A percentile compares a stretch with the other conserved stretches of the same genome.
Evolutionary conservation across 2,113 vertebrate genomes (phyloP).

Genomic region (Ivindomyrus marchei): DNA sequence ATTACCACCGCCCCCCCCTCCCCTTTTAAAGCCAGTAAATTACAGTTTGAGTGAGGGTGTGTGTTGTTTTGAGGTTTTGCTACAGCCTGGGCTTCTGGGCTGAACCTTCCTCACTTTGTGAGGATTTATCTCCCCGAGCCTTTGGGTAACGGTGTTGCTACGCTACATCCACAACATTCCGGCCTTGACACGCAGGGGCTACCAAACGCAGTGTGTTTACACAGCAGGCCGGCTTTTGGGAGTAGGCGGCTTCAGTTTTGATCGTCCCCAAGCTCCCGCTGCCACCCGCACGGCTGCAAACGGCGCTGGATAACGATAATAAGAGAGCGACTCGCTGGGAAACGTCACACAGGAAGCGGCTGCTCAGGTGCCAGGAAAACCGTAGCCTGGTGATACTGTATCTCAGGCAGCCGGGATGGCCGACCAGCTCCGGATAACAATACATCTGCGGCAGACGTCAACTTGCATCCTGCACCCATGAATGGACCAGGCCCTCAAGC

Average conservation of each 20-base stretch:
- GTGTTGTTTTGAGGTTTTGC: constrained; percentile 28
- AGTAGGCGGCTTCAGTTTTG: background rate
- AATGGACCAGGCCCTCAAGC: background rate
- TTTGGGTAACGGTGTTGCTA: constrained; percentile 46
- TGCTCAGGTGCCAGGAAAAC: background rate
- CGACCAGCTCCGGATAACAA: background rate
- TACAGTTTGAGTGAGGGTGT: background rate
- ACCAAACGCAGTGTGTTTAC: constrained; percentile 35
- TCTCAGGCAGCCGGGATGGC: background rate
- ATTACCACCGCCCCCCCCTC: background rate
- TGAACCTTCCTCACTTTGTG: constrained; percentile 45
- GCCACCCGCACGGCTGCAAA: background rate
- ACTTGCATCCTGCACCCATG: background rate
- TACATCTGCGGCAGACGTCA: background rate
- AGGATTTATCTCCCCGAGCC: constrained; percentile 31
- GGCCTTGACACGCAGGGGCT: constrained; percentile 31
- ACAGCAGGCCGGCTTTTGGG: background rate
- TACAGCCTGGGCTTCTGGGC: constrained; percentile 42
- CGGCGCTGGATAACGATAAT: background rate
- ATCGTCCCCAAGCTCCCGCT: background rate
- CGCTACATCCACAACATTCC: constrained; percentile 43
- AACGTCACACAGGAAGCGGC: background rate
- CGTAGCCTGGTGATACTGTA: background rate
- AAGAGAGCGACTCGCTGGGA: background rate
- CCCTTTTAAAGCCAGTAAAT: background rate